Base-by-base conservation (phyloP, 2,797 vertebrate species). In the Sebastes hopkinsi region DNA sequence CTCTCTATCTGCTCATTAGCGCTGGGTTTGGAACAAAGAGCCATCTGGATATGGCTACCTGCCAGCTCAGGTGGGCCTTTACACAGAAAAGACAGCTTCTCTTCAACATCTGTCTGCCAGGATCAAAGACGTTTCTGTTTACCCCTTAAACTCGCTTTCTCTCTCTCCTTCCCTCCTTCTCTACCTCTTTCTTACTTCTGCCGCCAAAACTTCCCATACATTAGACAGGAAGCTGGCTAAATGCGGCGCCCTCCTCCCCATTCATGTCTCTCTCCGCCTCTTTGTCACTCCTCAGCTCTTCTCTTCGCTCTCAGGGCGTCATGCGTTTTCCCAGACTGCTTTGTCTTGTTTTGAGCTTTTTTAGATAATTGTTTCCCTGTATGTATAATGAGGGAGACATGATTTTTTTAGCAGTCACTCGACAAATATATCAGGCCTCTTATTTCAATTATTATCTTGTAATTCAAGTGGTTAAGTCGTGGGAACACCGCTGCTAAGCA, bases 1-100 rank as follows among this genome's bases (percentile, higher is more conserved):
- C 74, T 87, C 80, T 90, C 84, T 84, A 81, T 95, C 95, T 86
- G 93, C 96, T 97, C 96, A 96, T 98, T 97, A 98, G 95, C 88
- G 88, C 85, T 73, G 87, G 92, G 81, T 93, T 94, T 95, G 94
- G 93, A 95, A 94, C 90, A 95, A 91, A 94, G 88, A 93, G 88
- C 82, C 94, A 95, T 96, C 95, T 95, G 94, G 93, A 89, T 89
- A 90, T 71, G 32, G 81, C 88, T 93, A 90, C 92, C 94, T 93
- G 92, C 93, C 94, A 86, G 86, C 95, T 96, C 95, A 95, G 95
- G 94, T 96, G 94, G 94, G 93, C 76, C 88, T 94, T 95, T 95
- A 94, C 92, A 92, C 92, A 94, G 92, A 89, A 86, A 80, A 88
- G 82, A 76, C 84, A 61, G 85, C 81, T 77, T 87, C 93, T 92